phyloP scores from a whole-genome alignment of 2,888 invertebrate genomes.

The Cantharis flavilabris region DNA sequence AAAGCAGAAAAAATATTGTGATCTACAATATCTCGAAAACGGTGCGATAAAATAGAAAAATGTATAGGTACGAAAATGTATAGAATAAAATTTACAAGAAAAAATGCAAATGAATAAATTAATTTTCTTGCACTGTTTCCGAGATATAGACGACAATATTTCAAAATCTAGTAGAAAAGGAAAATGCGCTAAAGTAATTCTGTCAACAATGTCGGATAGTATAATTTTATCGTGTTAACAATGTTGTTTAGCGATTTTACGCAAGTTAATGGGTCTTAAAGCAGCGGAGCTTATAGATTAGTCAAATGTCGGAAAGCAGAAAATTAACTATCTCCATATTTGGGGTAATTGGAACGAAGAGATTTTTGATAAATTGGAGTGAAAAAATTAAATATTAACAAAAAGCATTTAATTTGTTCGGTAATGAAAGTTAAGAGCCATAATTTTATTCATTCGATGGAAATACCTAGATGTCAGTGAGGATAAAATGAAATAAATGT shows the following conservation, averaged over 20 bases:
- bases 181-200: background rate
- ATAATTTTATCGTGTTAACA: background rate
- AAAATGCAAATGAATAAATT: too few species aligned
- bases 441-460: conserved; percentile 10
- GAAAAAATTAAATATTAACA: background rate
- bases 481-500: conserved; percentile 18
- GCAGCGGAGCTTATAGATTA: background rate
- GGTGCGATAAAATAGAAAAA: too few species aligned
- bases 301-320: background rate
- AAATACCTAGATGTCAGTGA: conserved; percentile 13
- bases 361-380: background rate
- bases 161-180: too few species aligned
- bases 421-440: background rate
- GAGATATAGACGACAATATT: too few species aligned
- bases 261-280: background rate
- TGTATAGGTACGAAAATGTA: too few species aligned
- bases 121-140: too few species aligned
- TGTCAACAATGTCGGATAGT: background rate
- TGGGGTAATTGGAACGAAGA: background rate
- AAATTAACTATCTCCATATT: background rate
- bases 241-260: background rate
- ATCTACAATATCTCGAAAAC: too few species aligned
- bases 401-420: background rate
- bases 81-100: too few species aligned
- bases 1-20: too few species aligned